A percentile compares a stretch with the other conserved stretches of the same genome.
Evolutionary conservation across 2,797 vertebrate species (phyloP).

Genomic region (Bufotes viridis): DNA sequence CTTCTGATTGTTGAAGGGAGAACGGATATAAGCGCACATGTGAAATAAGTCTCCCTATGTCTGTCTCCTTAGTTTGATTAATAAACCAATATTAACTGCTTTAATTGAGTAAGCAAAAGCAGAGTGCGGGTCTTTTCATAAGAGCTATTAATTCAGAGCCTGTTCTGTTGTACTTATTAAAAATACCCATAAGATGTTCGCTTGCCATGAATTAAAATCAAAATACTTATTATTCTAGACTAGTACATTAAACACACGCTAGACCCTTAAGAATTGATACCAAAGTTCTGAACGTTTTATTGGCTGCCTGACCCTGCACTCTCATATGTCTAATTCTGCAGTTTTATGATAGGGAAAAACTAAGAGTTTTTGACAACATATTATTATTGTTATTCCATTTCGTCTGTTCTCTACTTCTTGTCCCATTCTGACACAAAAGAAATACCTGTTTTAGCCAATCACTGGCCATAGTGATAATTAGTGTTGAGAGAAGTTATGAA

Average conservation of each 20-base stretch:
- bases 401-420: too few species aligned
- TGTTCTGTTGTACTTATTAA: constrained; percentile 84
- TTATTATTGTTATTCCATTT: too few species aligned
- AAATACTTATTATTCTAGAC: constrained; percentile 87
- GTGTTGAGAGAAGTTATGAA: too few species aligned
- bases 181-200: constrained; percentile 84
- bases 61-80: constrained; percentile 80
- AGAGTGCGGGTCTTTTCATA: constrained; percentile 81
- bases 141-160: constrained; percentile 81
- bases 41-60: constrained; percentile 72
- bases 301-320: constrained; percentile 80
- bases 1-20: not conserved
- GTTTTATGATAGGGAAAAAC: constrained; percentile 76
- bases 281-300: constrained; percentile 83
- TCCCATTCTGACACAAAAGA: too few species aligned
- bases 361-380: not conserved
- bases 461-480: too few species aligned
- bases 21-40: constrained; percentile 68
- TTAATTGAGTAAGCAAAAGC: constrained; percentile 84
- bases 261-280: constrained; percentile 83
- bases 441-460: too few species aligned
- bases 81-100: constrained; percentile 85
- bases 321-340: constrained; percentile 84
- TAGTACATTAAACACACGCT: constrained; percentile 85
- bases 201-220: constrained; percentile 86